phyloP scores from a whole-genome alignment of 2,888 invertebrate genomes.

The Oscheius sp. region DNA sequence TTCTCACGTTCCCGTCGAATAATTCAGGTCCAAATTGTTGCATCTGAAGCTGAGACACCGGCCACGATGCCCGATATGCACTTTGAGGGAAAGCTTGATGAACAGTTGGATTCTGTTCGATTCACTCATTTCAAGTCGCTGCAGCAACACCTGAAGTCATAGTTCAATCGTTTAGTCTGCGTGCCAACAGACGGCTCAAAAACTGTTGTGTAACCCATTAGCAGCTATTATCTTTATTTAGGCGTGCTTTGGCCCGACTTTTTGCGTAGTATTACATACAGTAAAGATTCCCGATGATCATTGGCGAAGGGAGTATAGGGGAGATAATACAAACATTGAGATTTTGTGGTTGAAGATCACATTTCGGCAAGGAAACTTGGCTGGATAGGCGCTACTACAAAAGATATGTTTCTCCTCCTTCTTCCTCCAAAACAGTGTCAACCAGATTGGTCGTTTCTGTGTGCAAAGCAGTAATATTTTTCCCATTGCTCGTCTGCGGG shows the following conservation, averaged over 20 bases:
- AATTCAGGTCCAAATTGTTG: neutral
- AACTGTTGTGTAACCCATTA: too few species aligned
- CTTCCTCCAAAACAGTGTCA: conserved; percentile 26
- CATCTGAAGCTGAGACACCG: neutral
- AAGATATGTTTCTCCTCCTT: conserved; percentile 30
- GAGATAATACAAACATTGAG: too few species aligned
- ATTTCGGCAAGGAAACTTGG: too few species aligned
- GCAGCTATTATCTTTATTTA: too few species aligned
- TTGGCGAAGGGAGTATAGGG: too few species aligned
- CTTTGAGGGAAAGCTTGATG: neutral
- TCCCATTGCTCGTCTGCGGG: neutral
- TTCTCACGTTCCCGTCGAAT: neutral
- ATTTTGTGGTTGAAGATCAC: too few species aligned
- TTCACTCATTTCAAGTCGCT: conserved; percentile 20
- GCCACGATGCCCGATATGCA: too few species aligned
- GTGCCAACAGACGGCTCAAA: too few species aligned
- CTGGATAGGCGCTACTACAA: neutral
- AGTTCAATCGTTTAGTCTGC: neutral
- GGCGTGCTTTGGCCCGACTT: too few species aligned
- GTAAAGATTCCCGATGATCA: too few species aligned
- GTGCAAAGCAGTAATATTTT: conserved; percentile 5
- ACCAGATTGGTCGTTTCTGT: conserved; percentile 20
- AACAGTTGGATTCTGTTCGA: neutral
- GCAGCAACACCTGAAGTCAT: neutral
- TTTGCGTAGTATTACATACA: too few species aligned